phyloP scores from a whole-genome alignment of 2,797 vertebrate species.

The Oryzias sinensis region DNA sequence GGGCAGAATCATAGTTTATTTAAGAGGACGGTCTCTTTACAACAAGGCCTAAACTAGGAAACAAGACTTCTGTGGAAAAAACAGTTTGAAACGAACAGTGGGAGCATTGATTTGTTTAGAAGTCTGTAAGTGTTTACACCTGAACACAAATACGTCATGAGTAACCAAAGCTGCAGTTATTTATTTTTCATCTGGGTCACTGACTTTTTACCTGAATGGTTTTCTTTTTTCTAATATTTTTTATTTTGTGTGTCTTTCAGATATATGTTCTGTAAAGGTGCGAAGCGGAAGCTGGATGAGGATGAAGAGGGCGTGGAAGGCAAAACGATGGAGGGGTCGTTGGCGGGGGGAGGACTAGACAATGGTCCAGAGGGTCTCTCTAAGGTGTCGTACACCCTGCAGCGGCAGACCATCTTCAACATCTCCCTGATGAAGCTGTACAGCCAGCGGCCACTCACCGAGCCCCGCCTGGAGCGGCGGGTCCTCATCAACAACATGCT shows the following conservation, averaged over 20 bases:
- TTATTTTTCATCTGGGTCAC: no score
- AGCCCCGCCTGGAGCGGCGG: constrained; percentile 94
- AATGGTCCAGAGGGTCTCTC: constrained; percentile 84
- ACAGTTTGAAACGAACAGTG: no score
- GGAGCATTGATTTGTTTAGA: no score
- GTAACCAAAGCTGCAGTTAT: no score
- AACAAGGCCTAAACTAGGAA: no score
- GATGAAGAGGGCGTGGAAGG: constrained; percentile 99
- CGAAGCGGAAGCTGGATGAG: constrained; percentile 98
- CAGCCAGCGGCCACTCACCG: constrained; percentile 88
- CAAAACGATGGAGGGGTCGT: constrained; percentile 87
- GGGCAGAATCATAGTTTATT: no score
- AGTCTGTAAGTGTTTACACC: no score
- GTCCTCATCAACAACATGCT: constrained; percentile 99
- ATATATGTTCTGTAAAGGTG: constrained; percentile 99
- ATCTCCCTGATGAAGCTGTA: constrained; percentile 99
- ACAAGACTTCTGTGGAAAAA: no score
- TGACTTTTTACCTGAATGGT: background rate
- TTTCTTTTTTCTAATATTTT: background rate
- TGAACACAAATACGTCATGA: no score
- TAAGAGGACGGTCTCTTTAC: no score
- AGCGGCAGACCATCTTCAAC: constrained; percentile 99
- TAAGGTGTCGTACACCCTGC: constrained; percentile 97
- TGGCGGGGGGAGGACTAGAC: constrained; percentile 79
- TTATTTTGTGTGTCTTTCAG: constrained; percentile 67